phyloP scores from a whole-genome alignment of 2,797 vertebrate genomes.

The Cossypha polioptera region DNA sequence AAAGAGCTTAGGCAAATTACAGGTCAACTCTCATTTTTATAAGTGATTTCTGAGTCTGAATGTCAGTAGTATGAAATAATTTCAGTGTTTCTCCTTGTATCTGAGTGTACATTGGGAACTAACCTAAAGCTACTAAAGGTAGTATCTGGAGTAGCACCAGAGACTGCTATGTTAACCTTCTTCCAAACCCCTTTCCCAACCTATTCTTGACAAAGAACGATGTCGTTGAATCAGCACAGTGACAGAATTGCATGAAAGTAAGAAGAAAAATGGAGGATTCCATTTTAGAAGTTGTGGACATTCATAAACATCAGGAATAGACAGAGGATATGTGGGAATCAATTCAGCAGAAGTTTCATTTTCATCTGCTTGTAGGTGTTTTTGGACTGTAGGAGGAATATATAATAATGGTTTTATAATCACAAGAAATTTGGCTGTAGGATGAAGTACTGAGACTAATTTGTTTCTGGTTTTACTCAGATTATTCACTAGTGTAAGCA shows the following conservation, averaged over 20 bases:
- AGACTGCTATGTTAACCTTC: rapidly evolving
- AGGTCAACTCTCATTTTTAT: not conserved
- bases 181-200: not conserved
- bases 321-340: not conserved
- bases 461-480: not conserved
- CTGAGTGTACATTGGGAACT: not conserved
- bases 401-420: slow-evolving; percentile 45
- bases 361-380: slow-evolving; percentile 19
- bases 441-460: not conserved
- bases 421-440: not conserved
- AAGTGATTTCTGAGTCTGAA: not conserved
- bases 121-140: not conserved
- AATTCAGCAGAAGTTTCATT: slow-evolving; percentile 36
- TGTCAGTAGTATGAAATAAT: not conserved
- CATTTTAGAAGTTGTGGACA: not conserved
- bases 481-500: not conserved
- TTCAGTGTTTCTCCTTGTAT: not conserved
- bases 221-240: rapidly evolving
- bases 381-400: slow-evolving; percentile 49
- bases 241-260: not conserved
- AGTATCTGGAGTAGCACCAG: not conserved
- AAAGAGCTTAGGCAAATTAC: not conserved
- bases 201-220: not conserved
- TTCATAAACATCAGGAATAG: slow-evolving; percentile 26
- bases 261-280: not conserved